Conservation (phyloP, 35 echinoderm and acorn worm genomes). For the Eucidaris tribuloides region DNA sequence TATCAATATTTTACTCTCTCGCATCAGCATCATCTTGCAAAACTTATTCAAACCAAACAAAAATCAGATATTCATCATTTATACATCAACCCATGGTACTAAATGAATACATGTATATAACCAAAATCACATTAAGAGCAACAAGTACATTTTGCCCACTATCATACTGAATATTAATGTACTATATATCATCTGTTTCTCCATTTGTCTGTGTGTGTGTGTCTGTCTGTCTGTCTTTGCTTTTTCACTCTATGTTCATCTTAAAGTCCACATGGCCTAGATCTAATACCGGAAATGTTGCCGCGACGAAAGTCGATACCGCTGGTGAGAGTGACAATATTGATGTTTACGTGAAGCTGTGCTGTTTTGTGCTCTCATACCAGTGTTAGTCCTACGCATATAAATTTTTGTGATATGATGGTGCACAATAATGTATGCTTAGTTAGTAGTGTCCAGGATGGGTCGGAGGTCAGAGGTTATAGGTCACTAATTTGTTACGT, state of each 20-base stretch:
- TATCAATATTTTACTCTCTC: no score
- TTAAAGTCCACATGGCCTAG: constrained; percentile 38
- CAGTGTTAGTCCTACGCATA: no score
- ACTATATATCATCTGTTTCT: neutral
- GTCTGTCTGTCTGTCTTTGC: neutral
- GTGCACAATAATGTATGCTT: no score
- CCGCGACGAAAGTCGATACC: constrained; percentile 87
- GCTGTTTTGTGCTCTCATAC: no score
- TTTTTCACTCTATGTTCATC: neutral
- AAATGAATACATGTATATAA: neutral
- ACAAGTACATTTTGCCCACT: neutral
- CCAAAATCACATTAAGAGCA: neutral
- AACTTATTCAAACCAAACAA: no score
- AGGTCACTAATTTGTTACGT: no score
- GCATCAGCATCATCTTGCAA: no score
- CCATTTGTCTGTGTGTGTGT: neutral
- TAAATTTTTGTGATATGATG: no score
- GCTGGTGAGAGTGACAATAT: constrained; percentile 66
- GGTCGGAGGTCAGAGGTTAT: no score
- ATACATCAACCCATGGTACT: neutral
- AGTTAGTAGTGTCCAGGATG: no score
- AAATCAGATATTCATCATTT: neutral
- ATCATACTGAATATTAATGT: neutral
- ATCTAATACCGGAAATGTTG: constrained; percentile 80
- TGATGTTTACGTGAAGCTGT: neutral